Percentiles rank a stretch among this genome's conserved stretches.
Evolutionary conservation across 2,797 vertebrate species (phyloP).

Genomic region (Megalops cyprinoides): DNA sequence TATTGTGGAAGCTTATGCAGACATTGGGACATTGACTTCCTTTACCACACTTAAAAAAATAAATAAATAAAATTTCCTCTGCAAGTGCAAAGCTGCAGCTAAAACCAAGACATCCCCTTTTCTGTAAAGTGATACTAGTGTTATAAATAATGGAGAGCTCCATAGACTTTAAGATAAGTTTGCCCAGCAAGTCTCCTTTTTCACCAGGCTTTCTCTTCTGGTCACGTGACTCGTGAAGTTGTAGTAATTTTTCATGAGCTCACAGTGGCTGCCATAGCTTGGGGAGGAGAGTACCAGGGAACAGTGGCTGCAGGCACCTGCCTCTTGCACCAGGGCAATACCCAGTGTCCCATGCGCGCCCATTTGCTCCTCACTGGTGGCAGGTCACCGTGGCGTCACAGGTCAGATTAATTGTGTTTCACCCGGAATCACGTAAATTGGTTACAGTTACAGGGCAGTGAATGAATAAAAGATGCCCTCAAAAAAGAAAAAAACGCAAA

Average conservation of each 20-base stretch:
- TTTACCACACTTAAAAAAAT: slow-evolving; percentile 16
- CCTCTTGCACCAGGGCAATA: slow-evolving; percentile 27
- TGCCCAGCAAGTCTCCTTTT: slow-evolving; percentile 79
- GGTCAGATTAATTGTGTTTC: slow-evolving; percentile 80
- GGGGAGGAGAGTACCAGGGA: slow-evolving; percentile 50
- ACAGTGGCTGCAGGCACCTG: slow-evolving; percentile 38
- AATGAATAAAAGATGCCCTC: slow-evolving; percentile 89
- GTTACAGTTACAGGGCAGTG: slow-evolving; percentile 67
- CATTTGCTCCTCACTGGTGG: slow-evolving; percentile 44
- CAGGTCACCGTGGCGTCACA: slow-evolving; percentile 49
- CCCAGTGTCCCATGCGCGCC: slow-evolving; percentile 43
- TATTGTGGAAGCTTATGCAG: not conserved
- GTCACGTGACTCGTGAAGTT: slow-evolving; percentile 67
- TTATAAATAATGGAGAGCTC: slow-evolving; percentile 91
- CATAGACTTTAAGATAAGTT: slow-evolving; percentile 77
- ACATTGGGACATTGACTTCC: slow-evolving; percentile 6
- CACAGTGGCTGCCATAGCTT: slow-evolving; percentile 56
- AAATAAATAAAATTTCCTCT: slow-evolving; percentile 13
- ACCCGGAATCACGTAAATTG: slow-evolving; percentile 71
- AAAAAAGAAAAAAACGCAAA: slow-evolving; percentile 80
- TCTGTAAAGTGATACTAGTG: slow-evolving; percentile 88
- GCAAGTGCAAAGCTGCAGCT: slow-evolving; percentile 46
- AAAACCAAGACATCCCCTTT: slow-evolving; percentile 74
- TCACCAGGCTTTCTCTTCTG: slow-evolving; percentile 79
- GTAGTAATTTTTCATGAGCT: slow-evolving; percentile 87